Base-by-base conservation (phyloP, 2,797 vertebrate genomes). In the Tapera naevia region DNA sequence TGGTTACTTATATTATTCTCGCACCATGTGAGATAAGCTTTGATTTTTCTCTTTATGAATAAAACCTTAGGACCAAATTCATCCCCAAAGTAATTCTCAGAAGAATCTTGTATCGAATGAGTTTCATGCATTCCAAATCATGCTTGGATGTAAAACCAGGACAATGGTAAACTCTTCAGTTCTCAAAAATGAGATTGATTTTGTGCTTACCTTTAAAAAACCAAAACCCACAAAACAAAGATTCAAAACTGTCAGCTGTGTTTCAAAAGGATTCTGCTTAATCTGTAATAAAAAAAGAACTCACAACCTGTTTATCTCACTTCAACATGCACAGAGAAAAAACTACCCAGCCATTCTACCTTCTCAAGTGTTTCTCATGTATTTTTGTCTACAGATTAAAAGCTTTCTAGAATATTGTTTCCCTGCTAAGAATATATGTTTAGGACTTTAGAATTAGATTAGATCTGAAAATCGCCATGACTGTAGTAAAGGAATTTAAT, bases 401-500 rank as follows among this genome's bases (percentile, higher is more conserved):
- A 66, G 3, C 23, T 48, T 89, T 70, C 32, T 70, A 18, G 8
- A 64, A 33, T 45, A 23, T 37, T 86, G 4, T 79, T 82, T 67
- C 25, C n/a, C 37, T 11, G 27, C 48, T 65, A 88, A 88, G 39
- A 83, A 79, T 27, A 69, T 64, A 30, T 13, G 32, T 43, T 60
- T 90, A 35, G 45, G 37, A 76, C 71, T 95, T 93, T 9, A 94
- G 70, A 94, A 93, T 60, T 62, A 54, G 35, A 39, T 86, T 54
- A 58, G 11, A 80, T n/a, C 72, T 85, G 54, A 86, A 78, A 93
- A 80, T 37, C 12, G 65, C 10, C 5, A 2, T n/a, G 32, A 78
- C 17, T 1, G 45, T 57, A 53, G 21, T 35, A 93, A 30, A 17
- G 16, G 39, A 54, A 51, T 70, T 93, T 82, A 50, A 56, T 8